These are phyloP conservation scores for Drosophila mettleri DNA, from an alignment of 2,888 invertebrate species.

Conservation along the genomic window DNA sequence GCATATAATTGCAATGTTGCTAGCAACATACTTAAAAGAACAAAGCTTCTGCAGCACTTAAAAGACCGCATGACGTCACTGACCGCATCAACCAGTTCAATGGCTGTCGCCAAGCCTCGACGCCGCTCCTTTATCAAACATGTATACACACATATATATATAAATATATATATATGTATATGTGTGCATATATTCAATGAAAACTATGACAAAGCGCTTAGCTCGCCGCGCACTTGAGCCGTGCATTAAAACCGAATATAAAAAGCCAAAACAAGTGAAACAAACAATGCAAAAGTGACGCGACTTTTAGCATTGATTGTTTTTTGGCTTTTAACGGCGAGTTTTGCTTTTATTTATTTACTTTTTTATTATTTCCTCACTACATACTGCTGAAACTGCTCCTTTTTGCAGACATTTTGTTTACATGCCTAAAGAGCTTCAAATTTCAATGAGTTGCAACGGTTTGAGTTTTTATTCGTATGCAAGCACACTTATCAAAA, in stretches of 20 bases:
- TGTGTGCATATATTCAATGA: no score
- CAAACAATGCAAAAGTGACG: slow-evolving; percentile 42
- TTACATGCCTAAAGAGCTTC: slow-evolving; percentile 25
- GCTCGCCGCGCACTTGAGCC: slow-evolving; percentile 37
- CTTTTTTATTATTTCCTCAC: no score
- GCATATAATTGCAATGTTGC: not conserved
- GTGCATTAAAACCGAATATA: slow-evolving; percentile 37
- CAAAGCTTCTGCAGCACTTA: slow-evolving; percentile 2
- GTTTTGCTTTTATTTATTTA: slow-evolving; percentile 6
- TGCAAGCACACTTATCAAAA: not conserved
- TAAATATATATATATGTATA: not conserved
- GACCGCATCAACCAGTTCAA: slow-evolving; percentile 41
- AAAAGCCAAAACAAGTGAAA: slow-evolving; percentile 26
- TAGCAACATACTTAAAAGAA: not conserved
- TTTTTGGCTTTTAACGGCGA: slow-evolving; percentile 27
- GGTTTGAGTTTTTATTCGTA: slow-evolving; percentile 21
- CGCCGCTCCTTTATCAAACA: not conserved
- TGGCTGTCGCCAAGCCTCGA: slow-evolving; percentile 25
- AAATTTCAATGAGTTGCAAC: slow-evolving; percentile 57
- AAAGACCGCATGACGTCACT: slow-evolving; percentile 45
- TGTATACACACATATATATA: not conserved
- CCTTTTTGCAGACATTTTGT: not conserved
- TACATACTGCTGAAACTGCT: not conserved
- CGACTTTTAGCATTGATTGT: slow-evolving; percentile 51
- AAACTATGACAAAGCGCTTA: slow-evolving; percentile 43